Evolutionary conservation across 1,140 invertebrate species (phyloP).

Genomic region (Hirudo medicinalis): DNA sequence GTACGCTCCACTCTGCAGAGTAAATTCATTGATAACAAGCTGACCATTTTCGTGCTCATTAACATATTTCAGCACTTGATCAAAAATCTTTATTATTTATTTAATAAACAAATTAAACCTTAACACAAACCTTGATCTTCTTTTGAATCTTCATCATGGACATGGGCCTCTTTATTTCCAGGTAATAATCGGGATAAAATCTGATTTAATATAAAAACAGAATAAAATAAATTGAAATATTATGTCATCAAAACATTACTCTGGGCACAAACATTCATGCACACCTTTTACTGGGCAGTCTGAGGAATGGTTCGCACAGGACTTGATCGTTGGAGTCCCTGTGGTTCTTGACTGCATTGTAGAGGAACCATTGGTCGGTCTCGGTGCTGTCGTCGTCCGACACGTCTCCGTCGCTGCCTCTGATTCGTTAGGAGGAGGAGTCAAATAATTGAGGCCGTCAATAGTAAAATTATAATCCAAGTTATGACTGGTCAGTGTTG

Average conservation of each 20-base stretch:
- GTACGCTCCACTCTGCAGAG: constrained; percentile 59
- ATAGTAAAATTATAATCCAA: not conserved
- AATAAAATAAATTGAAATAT: not conserved
- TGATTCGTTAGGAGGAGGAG: not conserved
- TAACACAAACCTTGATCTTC: constrained; percentile 60
- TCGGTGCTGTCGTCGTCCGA: constrained; percentile 44
- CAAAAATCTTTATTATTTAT: constrained; percentile 14
- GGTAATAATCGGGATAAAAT: constrained; percentile 89
- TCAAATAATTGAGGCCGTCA: not conserved
- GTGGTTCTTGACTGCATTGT: constrained; percentile 59
- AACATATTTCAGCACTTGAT: not conserved
- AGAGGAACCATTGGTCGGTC: constrained; percentile 56
- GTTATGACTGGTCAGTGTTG: too few species aligned
- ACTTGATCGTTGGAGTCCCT: constrained; percentile 51
- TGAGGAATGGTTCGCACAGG: constrained; percentile 78
- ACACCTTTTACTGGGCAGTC: constrained; percentile 63
- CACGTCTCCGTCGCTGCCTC: constrained; percentile 28
- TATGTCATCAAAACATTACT: not conserved
- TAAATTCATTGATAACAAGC: constrained; percentile 18
- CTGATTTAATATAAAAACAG: constrained; percentile 28
- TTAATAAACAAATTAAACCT: constrained; percentile 14
- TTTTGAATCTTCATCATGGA: constrained; percentile 81
- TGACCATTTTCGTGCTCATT: not conserved
- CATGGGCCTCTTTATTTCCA: constrained; percentile 87
- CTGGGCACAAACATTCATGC: constrained; percentile 1